Conservation (phyloP, 2,888 invertebrate species). For the Drosophila merina region DNA sequence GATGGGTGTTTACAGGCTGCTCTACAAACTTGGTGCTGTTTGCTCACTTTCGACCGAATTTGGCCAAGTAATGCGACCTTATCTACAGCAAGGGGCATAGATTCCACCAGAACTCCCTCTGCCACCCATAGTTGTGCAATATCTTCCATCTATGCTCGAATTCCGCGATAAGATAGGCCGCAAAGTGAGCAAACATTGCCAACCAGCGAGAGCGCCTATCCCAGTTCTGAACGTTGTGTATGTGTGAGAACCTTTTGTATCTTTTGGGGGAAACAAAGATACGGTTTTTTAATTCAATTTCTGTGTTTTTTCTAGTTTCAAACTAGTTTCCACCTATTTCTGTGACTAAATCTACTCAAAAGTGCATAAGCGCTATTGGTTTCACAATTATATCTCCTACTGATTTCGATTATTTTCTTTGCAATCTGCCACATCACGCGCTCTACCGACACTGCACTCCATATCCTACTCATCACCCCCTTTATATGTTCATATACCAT, state of each 20-base stretch:
- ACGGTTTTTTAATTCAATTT: conserved; percentile 19
- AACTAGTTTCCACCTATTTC: conserved; percentile 23
- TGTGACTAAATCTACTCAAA: conserved; percentile 10
- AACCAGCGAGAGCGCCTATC: conserved; percentile 28
- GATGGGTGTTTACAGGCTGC: conserved; percentile 37
- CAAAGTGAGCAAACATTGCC: conserved; percentile 54
- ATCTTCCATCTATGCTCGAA: conserved; percentile 69
- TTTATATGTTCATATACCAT: conserved; percentile 23
- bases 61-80: conserved; percentile 55
- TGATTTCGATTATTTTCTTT: conserved; percentile 44
- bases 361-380: conserved; percentile 7
- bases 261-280: conserved; percentile 33
- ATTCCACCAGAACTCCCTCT: conserved; percentile 22
- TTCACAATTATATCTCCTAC: conserved; percentile 28
- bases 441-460: conserved; percentile 51
- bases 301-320: conserved; percentile 8
- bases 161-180: conserved; percentile 75
- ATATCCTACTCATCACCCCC: conserved; percentile 9
- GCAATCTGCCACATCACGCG: conserved; percentile 53
- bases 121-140: conserved; percentile 70
- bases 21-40: conserved; percentile 36
- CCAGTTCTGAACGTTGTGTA: conserved; percentile 16
- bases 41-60: conserved; percentile 55
- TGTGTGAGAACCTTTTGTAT: conserved; percentile 22
- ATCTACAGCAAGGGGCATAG: conserved; percentile 52